Conservation (phyloP, 2,888 invertebrate genomes). For the Lasioglossum morio region DNA sequence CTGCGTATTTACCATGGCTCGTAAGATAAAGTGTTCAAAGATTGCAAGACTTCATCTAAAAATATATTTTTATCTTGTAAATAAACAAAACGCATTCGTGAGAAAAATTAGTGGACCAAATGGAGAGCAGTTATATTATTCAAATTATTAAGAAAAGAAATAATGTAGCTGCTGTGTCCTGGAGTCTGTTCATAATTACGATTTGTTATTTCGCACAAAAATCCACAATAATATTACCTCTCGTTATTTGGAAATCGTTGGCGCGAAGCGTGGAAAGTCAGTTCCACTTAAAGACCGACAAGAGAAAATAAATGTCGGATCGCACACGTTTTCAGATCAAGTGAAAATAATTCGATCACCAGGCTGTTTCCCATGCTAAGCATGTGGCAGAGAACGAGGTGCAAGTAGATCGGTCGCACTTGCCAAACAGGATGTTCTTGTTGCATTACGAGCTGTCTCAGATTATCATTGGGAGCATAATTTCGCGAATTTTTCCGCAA, state of each 20-base stretch:
- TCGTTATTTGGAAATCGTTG: not conserved
- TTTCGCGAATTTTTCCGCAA: conserved; percentile 5
- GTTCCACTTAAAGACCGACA: not conserved
- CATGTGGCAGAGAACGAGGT: conserved; percentile 38
- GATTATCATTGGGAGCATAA: conserved; percentile 74
- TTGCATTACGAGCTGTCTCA: conserved; percentile 77
- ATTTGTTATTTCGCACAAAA: too few species aligned
- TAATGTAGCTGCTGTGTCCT: too few species aligned
- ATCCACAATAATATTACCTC: too few species aligned
- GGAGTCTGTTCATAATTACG: too few species aligned
- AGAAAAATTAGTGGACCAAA: too few species aligned
- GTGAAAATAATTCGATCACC: conserved; percentile 42
- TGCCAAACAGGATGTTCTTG: conserved; percentile 77
- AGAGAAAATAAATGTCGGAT: not conserved
- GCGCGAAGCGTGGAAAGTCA: conserved; percentile 1
- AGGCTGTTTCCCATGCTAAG: conserved; percentile 35
- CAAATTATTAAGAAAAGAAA: too few species aligned
- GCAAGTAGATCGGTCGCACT: conserved; percentile 63
- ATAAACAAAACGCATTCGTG: too few species aligned
- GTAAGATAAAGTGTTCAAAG: not conserved
- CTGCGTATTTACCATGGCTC: too few species aligned
- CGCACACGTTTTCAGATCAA: conserved; percentile 29
- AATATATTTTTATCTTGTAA: too few species aligned
- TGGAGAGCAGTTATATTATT: too few species aligned
- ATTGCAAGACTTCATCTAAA: too few species aligned